Base-by-base conservation (phyloP, 92 coral and sea anemone species). In the Epizoanthus rinbou region DNA sequence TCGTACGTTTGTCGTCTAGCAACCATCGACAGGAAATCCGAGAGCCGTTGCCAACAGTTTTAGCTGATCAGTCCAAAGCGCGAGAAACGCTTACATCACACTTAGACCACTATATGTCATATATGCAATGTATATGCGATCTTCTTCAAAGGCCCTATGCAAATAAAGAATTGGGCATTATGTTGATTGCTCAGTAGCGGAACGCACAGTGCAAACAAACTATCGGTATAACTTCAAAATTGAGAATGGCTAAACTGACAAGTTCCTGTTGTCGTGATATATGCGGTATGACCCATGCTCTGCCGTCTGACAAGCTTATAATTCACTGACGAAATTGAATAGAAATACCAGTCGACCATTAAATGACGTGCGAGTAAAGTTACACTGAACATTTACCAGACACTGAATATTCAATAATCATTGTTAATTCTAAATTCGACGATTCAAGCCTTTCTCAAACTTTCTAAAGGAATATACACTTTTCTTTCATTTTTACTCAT, bases 101-200 rank as follows among this genome's bases (percentile, higher is more conserved):
- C 11, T 50, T 50, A 25, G 16, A 17, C 41, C 31, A 60, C 60
- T 19, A 37, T 35, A 21, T 37, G 43, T 3, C 43, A 37, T 37
- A 37, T 37, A 37, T 37, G 31, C 31, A 28, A 28, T 28, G 43
- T 59, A 39, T 9, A 6, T 60, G 58, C 41, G 23, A 59, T 60
- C 64, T 21, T 39, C 16, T 21, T 39, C 16, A 67, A 14, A 67
- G 73, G 43, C 62, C 39, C 58, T n/a, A 15, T 60, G 71, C 45
- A 78, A 78, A 60, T n/a, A 78, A 21, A 78, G 18, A 21, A 43
- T 22, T 63, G 66, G 39, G 59, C 63, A 78, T 62, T 78, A 62
- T 78, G 25, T 16, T 39, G 45, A 78, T 33, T 39, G n/a, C 56
- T 62, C 43, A 37, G 43, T 37, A n/a, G 47, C 64, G 41, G 70